These are phyloP conservation scores for Crioceris asparagi DNA, from an alignment of 2,888 invertebrate genomes.

Conservation along the genomic window DNA sequence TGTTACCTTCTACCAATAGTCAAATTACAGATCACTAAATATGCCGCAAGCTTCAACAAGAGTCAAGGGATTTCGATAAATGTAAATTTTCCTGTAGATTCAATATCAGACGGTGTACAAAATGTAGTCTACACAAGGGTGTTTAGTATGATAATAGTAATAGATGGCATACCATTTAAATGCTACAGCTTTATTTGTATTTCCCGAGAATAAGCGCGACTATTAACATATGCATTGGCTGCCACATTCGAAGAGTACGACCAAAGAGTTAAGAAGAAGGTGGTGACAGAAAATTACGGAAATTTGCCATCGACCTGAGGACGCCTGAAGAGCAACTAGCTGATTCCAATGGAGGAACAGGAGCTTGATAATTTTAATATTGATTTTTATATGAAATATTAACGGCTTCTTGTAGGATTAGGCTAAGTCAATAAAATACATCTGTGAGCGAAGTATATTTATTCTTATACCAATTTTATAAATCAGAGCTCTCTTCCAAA, in stretches of 20 bases:
- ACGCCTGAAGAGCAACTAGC: conserved; percentile 70
- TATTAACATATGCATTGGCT: conserved; percentile 74
- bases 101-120: conserved; percentile 84
- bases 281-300: conserved; percentile 44
- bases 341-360: conserved; percentile 59
- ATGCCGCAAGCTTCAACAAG: conserved; percentile 50
- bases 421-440: too few relatives aligned
- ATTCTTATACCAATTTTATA: too few relatives aligned
- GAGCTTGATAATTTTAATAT: conserved; percentile 41
- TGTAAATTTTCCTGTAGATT: conserved; percentile 62
- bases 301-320: conserved; percentile 75
- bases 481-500: too few relatives aligned
- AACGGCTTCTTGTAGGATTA: too few relatives aligned
- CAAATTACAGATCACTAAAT: conserved; percentile 53
- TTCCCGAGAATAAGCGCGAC: conserved; percentile 61
- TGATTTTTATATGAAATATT: too few relatives aligned
- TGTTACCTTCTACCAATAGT: conserved; percentile 64
- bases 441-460: too few relatives aligned
- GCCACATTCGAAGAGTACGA: conserved; percentile 84
- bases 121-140: conserved; percentile 82
- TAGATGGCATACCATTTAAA: conserved; percentile 43
- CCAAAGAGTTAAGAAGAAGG: conserved; percentile 52
- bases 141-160: conserved; percentile 72
- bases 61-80: neutral
- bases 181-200: conserved; percentile 90